phyloP scores from a whole-genome alignment of 1,140 invertebrate genomes.

The Globodera rostochiensis region DNA sequence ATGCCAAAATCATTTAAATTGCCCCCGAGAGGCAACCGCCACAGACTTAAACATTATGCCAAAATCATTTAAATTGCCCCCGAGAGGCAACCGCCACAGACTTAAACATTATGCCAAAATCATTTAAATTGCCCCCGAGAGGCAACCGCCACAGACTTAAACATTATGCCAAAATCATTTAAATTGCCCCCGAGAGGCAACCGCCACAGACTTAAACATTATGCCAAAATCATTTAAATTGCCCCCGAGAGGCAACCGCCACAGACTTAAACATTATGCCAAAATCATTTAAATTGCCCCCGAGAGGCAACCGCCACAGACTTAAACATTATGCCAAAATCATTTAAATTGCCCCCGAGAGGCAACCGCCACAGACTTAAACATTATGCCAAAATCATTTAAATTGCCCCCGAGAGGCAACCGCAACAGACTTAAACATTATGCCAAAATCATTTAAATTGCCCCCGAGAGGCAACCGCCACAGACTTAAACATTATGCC shows the following conservation, averaged over 20 bases:
- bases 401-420: no score
- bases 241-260: no score
- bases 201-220: conserved; percentile 47
- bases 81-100: conserved; percentile 3
- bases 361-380: not conserved
- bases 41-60: not conserved
- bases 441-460: not conserved
- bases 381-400: not conserved
- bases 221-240: not conserved
- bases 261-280: not conserved
- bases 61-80: conserved; percentile 13
- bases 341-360: not conserved
- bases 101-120: conserved; percentile 9
- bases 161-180: not conserved
- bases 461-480: no score
- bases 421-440: conserved; percentile 45
- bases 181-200: no score
- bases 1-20: not conserved
- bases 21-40: no score
- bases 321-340: conserved; percentile 9
- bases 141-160: not conserved
- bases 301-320: conserved; percentile 3
- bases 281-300: conserved; percentile 13
- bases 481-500: not conserved
- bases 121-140: not conserved